Evolutionary conservation across 2,797 vertebrate genomes (phyloP), one percentile per base, ranked within the genome.

Genomic region (Helarctos malayanus): DNA sequence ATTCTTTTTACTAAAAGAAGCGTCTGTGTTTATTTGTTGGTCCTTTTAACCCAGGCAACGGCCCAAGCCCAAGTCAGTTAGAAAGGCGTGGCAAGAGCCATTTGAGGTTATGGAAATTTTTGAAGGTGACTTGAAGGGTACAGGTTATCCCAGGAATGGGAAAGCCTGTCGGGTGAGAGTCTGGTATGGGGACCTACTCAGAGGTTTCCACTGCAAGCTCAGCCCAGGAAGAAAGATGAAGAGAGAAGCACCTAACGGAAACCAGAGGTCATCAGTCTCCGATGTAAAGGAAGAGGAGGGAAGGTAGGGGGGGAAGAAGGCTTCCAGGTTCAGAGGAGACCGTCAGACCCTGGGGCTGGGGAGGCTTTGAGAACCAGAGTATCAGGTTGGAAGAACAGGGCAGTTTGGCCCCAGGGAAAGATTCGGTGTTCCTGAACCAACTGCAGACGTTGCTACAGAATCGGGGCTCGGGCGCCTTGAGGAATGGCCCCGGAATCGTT

Each of bases 41-140:
- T 96, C 86, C 91, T 97, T 97, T 97, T 88, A 97, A 68, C 65
- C 97, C 95, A 98, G 98, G 98, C 97, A 98, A 93, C 97, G 95
- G 96, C 97, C 96, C 96, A 98, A 98, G 82, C 90, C 95, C 89
- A 59, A 95, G 97, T 84, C 41, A 63, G 81, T 92, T 82, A 92
- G 80, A 61, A 95, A 93, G 96, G 96, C 29, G 76, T 95, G 90
- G 96, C 96, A 81, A 82, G 54, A 73, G 95, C 94, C 96, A 95
- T 95, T 49, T 45, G 95, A 95, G 95, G 97, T 95, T 87, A 91
- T 98, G 98, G 98, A 98, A 98, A 98, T 83, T 98, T 98, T 98
- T 97, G 97, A 98, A 98, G 97, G 98, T 98, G 97, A 98, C 85
- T 96, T 69, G 92, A 94, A 98, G 97, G 96, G 95, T 97, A 83